phyloP scores from a whole-genome alignment of 1,140 invertebrate species.

The Zeugodacus cucurbitae region DNA sequence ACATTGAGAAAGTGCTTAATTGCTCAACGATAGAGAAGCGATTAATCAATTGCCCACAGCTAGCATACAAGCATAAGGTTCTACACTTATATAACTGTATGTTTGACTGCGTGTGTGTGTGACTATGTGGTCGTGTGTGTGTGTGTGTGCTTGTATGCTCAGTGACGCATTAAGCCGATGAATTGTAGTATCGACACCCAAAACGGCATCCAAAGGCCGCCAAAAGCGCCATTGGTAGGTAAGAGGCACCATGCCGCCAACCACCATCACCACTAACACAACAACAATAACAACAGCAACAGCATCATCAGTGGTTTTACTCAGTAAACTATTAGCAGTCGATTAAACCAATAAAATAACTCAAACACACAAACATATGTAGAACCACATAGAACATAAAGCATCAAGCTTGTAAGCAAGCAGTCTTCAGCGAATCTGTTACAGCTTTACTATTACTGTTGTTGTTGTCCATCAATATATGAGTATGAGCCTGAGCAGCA shows the following conservation, averaged over 20 bases:
- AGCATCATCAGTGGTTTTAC: not conserved
- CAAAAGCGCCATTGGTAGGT: not conserved
- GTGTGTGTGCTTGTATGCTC: not conserved
- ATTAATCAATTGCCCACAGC: conserved; percentile 12
- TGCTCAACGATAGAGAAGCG: conserved; percentile 28
- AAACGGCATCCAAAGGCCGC: not conserved
- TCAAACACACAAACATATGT: not conserved
- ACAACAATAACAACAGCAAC: not conserved
- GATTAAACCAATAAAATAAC: not conserved
- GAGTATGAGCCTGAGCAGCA: not conserved
- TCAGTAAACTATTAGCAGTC: not conserved
- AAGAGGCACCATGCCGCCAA: not conserved
- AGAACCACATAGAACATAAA: too few relatives aligned
- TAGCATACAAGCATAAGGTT: not conserved
- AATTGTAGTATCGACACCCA: not conserved
- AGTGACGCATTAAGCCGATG: conserved; percentile 3
- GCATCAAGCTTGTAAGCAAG: not conserved
- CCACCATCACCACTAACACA: not conserved
- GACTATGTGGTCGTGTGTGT: not conserved
- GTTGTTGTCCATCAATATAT: too few relatives aligned
- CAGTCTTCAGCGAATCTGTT: not conserved
- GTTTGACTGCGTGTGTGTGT: not conserved
- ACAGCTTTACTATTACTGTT: not conserved
- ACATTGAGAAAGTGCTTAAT: conserved; percentile 40
- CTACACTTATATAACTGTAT: not conserved